A percentile compares a stretch with the other conserved stretches of the same genome.
These are phyloP conservation scores for Leptinotarsa peninsularis DNA, from an alignment of 2,888 invertebrate genomes.

Conservation along the genomic window DNA sequence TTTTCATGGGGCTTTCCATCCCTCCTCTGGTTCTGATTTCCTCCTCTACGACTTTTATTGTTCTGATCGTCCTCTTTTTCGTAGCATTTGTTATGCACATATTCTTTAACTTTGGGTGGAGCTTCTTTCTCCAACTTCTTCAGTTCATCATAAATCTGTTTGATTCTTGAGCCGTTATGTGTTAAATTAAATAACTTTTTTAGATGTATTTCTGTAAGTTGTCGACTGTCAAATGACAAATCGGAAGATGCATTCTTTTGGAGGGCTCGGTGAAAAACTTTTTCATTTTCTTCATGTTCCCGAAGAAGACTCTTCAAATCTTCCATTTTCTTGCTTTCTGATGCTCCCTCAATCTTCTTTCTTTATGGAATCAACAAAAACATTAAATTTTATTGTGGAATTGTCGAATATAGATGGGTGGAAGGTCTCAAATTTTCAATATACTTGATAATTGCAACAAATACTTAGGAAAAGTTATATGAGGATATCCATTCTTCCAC, in stretches of 20 bases:
- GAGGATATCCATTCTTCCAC: no score
- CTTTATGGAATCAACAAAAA: conserved; percentile 7
- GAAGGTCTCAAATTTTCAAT: no score
- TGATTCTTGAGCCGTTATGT: conserved; percentile 54
- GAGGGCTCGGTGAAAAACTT: conserved; percentile 47
- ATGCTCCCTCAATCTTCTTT: conserved; percentile 13
- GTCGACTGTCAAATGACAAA: conserved; percentile 38
- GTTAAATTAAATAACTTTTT: conserved; percentile 51
- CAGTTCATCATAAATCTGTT: conserved; percentile 51
- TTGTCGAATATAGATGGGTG: no score
- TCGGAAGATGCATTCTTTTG: conserved; percentile 25
- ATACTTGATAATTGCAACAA: no score
- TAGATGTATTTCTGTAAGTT: conserved; percentile 45
- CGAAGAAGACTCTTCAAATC: conserved; percentile 49
- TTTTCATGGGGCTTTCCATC: conserved; percentile 3
- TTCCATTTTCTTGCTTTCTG: conserved; percentile 35
- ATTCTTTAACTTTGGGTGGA: conserved; percentile 48
- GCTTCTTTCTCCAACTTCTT: conserved; percentile 46
- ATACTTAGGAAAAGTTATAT: no score
- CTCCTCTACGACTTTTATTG: conserved; percentile 11
- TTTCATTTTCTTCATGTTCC: conserved; percentile 52
- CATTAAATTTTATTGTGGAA: no score
- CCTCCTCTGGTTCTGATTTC: not conserved
- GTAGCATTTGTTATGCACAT: conserved; percentile 37
- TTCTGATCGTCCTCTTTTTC: conserved; percentile 19